These are phyloP conservation scores for Sphecodes monilicornis DNA, from an alignment of 2,888 invertebrate genomes.

Conservation along the genomic window DNA sequence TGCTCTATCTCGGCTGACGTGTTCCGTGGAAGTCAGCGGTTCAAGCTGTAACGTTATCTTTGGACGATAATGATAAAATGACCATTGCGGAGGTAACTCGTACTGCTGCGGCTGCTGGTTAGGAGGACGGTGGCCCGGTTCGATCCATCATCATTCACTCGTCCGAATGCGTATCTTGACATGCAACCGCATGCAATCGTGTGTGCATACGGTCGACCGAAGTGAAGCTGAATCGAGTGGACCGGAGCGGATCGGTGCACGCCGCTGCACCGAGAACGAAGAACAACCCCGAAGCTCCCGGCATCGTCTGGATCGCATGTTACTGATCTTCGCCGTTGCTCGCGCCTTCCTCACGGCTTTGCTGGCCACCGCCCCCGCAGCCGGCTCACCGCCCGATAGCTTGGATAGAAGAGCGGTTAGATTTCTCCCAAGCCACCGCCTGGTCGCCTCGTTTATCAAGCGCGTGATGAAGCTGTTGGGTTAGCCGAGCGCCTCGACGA, in stretches of 20 bases:
- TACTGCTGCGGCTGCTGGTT: neutral
- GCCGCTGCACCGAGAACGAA: neutral
- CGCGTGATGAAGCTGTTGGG: conserved; percentile 78
- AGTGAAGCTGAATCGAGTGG: conserved; percentile 60
- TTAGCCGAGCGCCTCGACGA: conserved; percentile 57
- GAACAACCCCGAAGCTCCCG: neutral
- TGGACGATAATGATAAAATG: conserved; percentile 63
- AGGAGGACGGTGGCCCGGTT: conserved; percentile 37
- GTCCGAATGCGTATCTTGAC: conserved; percentile 59
- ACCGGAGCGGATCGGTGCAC: neutral
- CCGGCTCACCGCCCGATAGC: conserved; percentile 4
- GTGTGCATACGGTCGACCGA: conserved; percentile 45
- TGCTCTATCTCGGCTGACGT: conserved; percentile 54
- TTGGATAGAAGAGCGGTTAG: conserved; percentile 65
- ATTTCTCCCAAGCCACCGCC: conserved; percentile 62
- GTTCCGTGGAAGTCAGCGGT: conserved; percentile 25
- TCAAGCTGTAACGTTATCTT: conserved; percentile 54
- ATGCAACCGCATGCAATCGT: conserved; percentile 53
- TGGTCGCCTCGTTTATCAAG: conserved; percentile 72
- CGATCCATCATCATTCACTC: conserved; percentile 71
- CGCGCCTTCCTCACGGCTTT: conserved; percentile 9
- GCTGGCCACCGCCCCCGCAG: conserved; percentile 42
- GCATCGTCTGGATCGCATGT: conserved; percentile 24
- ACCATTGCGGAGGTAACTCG: conserved; percentile 40
- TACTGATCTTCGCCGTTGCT: conserved; percentile 41